Evolutionary conservation across 2,888 invertebrate species (phyloP).

Genomic region (Drosophila mimetica): DNA sequence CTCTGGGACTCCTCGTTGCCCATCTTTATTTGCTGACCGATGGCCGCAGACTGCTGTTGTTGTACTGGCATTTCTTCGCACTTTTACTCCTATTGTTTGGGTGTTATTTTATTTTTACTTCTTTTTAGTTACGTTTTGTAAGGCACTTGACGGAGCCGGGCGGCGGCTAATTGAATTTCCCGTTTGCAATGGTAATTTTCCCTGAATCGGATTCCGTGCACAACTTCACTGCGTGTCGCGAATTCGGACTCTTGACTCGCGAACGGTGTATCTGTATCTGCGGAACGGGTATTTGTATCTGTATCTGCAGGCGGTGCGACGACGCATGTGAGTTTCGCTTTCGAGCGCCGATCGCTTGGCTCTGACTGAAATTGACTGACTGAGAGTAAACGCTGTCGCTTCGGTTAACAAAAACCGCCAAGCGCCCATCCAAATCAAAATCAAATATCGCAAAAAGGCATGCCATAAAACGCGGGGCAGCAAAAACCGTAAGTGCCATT

Average conservation of each 20-base stretch:
- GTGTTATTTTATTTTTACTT: constrained; percentile 11
- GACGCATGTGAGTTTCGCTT: constrained; percentile 55
- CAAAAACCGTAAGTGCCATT: constrained; percentile 34
- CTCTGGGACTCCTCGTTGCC: constrained; percentile 29
- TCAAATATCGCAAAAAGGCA: constrained; percentile 47
- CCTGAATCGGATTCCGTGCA: constrained; percentile 20
- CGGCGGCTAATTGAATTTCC: constrained; percentile 20
- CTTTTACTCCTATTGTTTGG: constrained; percentile 30
- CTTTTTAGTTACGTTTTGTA: background rate
- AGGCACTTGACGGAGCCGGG: constrained; percentile 35
- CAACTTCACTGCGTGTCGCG: constrained; percentile 38
- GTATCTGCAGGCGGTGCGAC: constrained; percentile 47
- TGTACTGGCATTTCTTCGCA: constrained; percentile 23
- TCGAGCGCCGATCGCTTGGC: constrained; percentile 40
- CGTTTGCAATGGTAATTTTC: constrained; percentile 32
- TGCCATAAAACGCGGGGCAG: constrained; percentile 41
- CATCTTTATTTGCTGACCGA: constrained; percentile 32
- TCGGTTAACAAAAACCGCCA: constrained; percentile 19
- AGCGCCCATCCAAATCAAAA: constrained; percentile 35
- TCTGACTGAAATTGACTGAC: constrained; percentile 50
- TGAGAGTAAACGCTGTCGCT: constrained; percentile 50
- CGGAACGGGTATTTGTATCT: constrained; percentile 34
- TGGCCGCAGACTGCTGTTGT: constrained; percentile 11
- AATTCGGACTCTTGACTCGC: constrained; percentile 23
- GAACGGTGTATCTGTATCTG: constrained; percentile 26